Base-by-base conservation (phyloP, 2,113 vertebrate species). In the Holacanthus passer region DNA sequence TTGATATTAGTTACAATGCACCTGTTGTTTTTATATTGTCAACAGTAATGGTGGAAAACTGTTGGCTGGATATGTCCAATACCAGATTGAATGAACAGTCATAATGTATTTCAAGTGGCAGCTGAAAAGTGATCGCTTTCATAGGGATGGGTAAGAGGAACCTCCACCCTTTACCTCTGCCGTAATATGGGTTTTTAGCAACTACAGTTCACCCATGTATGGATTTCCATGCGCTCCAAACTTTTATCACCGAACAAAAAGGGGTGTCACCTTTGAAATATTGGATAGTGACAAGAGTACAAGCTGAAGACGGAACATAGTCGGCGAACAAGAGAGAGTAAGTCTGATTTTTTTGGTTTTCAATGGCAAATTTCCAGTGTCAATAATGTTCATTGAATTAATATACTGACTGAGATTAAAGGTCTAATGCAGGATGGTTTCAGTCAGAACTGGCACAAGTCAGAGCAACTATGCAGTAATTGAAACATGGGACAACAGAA, bases 191-290 rank as follows among this genome's bases (percentile, higher is more conserved):
- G 58, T 85, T 94, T 93, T 92, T 81, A 84, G 80, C 62, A 84
- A 91, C 67, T 29, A 29, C 71, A 70, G 82, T 74, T 81, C 41
- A 52, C 5, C 92, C 91, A 87, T 91, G 77, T 91, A 90, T 75
- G 91, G 90, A 19, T 83, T 87, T 80, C 53, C 32, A 76, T 62
- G 77, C 32, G 43, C 80, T 53, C 81, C 55, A 72, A 75, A 73
- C 19, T 27, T 92, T 94, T 90, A 93, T 91, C 55, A 84, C 84
- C 71, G 24, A 84, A 90, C 91, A 93, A 91, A 93, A 94, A 92
- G 89, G 85, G 78, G 75, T 29, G 83, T 64, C 79, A 43, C 70
- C 27, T 62, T 71, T 55, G 66, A 87, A 62, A 69, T 66, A 84
- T 67, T 48, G 27, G 79, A 69, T 70, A 90, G 85, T 62, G 65